These are phyloP conservation scores for Leucoraja ocellata DNA, from an alignment of 2,797 vertebrate genomes.

Conservation along the genomic window DNA sequence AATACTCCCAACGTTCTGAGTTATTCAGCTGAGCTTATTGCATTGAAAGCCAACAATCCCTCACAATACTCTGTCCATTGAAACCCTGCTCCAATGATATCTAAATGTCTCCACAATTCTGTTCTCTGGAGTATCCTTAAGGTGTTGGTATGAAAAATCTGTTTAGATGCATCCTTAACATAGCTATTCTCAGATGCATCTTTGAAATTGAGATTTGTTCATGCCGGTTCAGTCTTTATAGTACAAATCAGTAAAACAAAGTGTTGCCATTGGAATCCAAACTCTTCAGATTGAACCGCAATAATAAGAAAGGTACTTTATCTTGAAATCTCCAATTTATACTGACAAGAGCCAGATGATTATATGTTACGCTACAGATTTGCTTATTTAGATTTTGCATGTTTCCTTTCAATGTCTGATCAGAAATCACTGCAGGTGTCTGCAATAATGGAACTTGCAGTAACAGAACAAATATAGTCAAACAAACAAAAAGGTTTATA, in stretches of 20 bases:
- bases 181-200: slow-evolving; percentile 8
- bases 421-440: slow-evolving; percentile 17
- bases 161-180: background rate
- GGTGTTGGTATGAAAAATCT: background rate
- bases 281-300: slow-evolving; percentile 5
- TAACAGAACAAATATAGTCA: slow-evolving; percentile 16
- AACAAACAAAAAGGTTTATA: background rate
- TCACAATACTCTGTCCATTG: background rate
- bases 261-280: background rate
- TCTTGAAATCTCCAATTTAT: slow-evolving; percentile 30
- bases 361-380: background rate
- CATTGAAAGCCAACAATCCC: background rate
- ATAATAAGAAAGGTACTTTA: background rate
- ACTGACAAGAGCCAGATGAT: slow-evolving; percentile 28
- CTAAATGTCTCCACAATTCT: background rate
- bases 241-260: background rate
- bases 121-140: background rate
- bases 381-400: slow-evolving; percentile 18
- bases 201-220: background rate
- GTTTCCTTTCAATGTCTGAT: slow-evolving; percentile 19
- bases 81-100: background rate
- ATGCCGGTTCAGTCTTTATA: background rate
- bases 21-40: background rate
- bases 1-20: too few relatives aligned
- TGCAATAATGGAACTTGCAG: slow-evolving; percentile 27